phyloP scores from a whole-genome alignment of 2,888 invertebrate species.

The Hypolimnas misippus region DNA sequence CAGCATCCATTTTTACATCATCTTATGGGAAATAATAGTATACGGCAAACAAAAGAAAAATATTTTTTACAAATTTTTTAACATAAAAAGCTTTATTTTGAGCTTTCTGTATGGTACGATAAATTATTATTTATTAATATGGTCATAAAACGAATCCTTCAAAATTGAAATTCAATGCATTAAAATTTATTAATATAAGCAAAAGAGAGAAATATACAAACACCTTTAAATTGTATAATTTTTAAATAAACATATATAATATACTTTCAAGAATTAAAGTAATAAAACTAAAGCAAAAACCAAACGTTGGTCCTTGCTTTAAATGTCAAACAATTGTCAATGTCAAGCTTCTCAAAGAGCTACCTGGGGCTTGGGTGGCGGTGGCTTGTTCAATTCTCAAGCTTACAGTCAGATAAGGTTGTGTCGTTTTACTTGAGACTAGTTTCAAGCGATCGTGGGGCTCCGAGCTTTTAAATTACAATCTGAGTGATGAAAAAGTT shows the following conservation, averaged over 20 bases:
- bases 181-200: no score
- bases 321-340: conserved; percentile 13
- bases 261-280: background rate
- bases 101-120: no score
- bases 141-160: no score
- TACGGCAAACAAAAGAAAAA: no score
- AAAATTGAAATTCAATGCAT: no score
- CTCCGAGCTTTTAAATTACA: background rate
- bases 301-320: background rate
- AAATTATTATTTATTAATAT: no score
- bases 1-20: no score
- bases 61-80: no score
- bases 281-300: background rate
- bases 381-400: background rate
- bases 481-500: conserved; percentile 13
- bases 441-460: background rate
- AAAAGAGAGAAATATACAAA: no score
- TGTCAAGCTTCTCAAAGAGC: conserved; percentile 3
- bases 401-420: conserved; percentile 5
- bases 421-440: background rate
- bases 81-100: no score
- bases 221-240: no score
- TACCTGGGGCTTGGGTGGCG: background rate
- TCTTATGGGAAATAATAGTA: no score
- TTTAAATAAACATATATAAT: background rate